These are phyloP conservation scores for Danionella cerebrum DNA, from an alignment of 2,113 vertebrate species.

Conservation along the genomic window DNA sequence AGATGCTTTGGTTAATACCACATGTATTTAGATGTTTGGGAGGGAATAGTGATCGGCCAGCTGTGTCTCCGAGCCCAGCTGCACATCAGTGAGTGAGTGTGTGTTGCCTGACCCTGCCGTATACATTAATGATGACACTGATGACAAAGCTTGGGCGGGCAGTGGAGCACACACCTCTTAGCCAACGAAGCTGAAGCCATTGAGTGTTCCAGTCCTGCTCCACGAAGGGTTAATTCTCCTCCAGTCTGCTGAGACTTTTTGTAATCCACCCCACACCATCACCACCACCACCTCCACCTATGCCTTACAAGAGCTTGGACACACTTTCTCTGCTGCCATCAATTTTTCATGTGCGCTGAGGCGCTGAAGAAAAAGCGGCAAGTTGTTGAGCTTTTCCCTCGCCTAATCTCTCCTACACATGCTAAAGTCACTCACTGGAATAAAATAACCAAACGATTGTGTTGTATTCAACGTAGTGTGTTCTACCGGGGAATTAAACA, in stretches of 20 bases:
- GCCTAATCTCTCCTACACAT: slow-evolving; percentile 25
- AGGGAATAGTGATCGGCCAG: too few relatives aligned
- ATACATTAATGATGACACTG: slow-evolving; percentile 16
- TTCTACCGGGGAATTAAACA: slow-evolving; percentile 14
- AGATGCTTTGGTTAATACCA: too few relatives aligned
- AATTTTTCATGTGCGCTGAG: slow-evolving; percentile 33
- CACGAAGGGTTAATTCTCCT: background rate
- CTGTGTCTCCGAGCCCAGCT: background rate
- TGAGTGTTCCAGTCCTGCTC: background rate
- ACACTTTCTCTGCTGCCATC: slow-evolving; percentile 25
- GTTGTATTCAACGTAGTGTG: slow-evolving; percentile 30
- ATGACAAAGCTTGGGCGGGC: background rate
- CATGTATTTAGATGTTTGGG: too few relatives aligned
- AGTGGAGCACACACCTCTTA: background rate
- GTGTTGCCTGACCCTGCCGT: background rate
- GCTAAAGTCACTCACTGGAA: slow-evolving; percentile 16
- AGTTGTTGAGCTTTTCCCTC: slow-evolving; percentile 25
- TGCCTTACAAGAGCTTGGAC: slow-evolving; percentile 1
- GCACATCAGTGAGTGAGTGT: background rate
- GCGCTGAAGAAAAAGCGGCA: slow-evolving; percentile 12
- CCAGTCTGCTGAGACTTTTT: background rate
- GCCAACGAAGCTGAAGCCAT: background rate
- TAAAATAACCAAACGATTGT: slow-evolving; percentile 26
- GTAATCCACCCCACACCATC: background rate
- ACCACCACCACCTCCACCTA: background rate